These are phyloP conservation scores for Etheostoma nigrum DNA, from an alignment of 2,797 vertebrate species.

Conservation along the genomic window DNA sequence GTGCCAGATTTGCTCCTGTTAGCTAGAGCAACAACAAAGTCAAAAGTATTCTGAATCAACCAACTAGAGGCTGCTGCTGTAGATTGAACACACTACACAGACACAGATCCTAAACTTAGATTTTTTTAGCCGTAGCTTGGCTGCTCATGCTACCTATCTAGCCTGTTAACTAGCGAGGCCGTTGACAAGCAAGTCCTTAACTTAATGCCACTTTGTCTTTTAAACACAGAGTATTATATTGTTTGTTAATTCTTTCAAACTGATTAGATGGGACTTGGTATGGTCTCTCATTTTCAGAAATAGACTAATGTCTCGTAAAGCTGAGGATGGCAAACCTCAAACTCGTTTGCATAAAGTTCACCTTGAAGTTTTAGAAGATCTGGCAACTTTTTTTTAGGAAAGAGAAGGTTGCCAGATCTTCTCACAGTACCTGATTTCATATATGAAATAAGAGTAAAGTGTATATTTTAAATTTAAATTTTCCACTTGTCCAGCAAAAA, in stretches of 20 bases:
- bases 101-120: background rate
- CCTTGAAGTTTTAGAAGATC: background rate
- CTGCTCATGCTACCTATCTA: background rate
- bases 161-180: background rate
- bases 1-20: background rate
- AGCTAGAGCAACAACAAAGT: background rate
- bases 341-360: background rate
- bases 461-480: slow-evolving; percentile 8
- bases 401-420: too few species aligned
- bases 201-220: background rate
- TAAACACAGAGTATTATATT: background rate
- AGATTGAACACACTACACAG: background rate
- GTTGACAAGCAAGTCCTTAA: background rate
- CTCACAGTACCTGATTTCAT: background rate
- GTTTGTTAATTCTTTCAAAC: background rate
- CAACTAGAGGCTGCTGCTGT: background rate
- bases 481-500: background rate
- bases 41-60: background rate
- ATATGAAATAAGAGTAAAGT: background rate
- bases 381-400: background rate
- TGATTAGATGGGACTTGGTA: background rate
- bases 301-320: background rate
- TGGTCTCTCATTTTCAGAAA: slow-evolving; percentile 1
- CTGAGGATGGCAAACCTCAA: background rate
- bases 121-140: background rate